Evolutionary conservation across 2,888 invertebrate genomes (phyloP), one percentile per base, ranked within the genome.

Genomic region (Eupeodes latifasciatus): DNA sequence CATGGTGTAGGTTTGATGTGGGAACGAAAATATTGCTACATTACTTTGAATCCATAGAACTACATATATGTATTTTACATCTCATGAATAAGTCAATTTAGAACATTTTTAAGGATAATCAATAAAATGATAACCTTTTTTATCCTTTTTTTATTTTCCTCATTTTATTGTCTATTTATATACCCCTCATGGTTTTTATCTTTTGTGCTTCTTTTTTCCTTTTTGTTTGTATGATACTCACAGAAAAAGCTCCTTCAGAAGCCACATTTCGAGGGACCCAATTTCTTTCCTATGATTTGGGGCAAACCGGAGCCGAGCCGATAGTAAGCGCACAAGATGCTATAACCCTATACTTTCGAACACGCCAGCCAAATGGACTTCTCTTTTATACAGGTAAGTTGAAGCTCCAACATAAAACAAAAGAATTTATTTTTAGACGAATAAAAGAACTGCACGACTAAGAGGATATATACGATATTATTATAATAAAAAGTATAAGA

Each of bases 201-300:
- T 77, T 14, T 12, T 55, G 47, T 69, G 6, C 59, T 49, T 79
- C 66, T 40, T 69, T 69, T 27, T 75, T n/a, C 4, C 40, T 62
- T 67, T 27, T 74, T 27, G 67, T 55, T 78, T 75, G 67, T 89
- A 6, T 96, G 12, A 51, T 67, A 51, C 36, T 55, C 14, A 19
- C 44, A 98, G 98, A 98, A 93, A 98, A 98, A 94, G 97, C 97
- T 12, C 98, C 98, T 57, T 97, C 98, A 76, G 98, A 98, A 94
- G 98, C 98, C 10, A 98, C 98, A 80, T 98, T 99, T 94, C 96
- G 97, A 78, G 98, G 98, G 7, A 96, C 96, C 0, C 98, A 98
- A 94, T 98, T 97, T 94, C 95, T 99, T 79, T 97, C 97, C 75
- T 98, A 98, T 94, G 97, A 98, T 94, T 95, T 98, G 91, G 97